Evolutionary conservation across 2,113 vertebrate genomes (phyloP).

Genomic region (Cololabis saira): DNA sequence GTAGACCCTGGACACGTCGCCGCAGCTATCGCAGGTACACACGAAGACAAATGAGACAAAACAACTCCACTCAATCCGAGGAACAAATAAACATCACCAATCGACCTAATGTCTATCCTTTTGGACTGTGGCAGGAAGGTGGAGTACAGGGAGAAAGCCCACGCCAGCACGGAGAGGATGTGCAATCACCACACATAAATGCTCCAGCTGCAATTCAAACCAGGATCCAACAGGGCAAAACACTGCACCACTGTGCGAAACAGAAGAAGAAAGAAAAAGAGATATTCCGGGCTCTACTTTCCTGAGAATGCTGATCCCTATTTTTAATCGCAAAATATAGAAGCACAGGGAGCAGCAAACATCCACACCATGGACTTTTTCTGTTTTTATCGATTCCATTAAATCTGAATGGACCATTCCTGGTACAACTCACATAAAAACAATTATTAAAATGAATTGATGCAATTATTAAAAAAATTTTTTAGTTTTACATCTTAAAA

Average conservation of each 20-base stretch:
- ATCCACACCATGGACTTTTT: neutral
- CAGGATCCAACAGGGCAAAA: no score
- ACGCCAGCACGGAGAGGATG: no score
- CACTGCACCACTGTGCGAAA: no score
- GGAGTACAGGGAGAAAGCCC: no score
- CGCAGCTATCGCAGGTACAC: neutral
- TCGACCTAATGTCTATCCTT: no score
- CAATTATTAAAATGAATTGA: neutral
- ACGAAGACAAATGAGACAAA: neutral
- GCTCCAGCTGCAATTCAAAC: no score
- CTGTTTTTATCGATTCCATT: neutral
- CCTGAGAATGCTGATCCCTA: neutral
- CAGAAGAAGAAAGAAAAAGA: constrained; percentile 12
- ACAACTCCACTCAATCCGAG: neutral
- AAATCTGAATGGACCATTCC: neutral
- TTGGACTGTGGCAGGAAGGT: no score
- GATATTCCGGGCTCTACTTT: constrained; percentile 10
- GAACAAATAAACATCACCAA: no score
- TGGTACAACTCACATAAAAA: neutral
- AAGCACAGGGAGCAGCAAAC: no score
- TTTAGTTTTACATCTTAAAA: neutral
- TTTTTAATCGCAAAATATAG: neutral
- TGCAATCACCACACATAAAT: no score
- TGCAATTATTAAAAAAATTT: neutral
- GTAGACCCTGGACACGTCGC: neutral